phyloP scores from a whole-genome alignment of 2,888 invertebrate genomes.

The Folsomia candida region DNA sequence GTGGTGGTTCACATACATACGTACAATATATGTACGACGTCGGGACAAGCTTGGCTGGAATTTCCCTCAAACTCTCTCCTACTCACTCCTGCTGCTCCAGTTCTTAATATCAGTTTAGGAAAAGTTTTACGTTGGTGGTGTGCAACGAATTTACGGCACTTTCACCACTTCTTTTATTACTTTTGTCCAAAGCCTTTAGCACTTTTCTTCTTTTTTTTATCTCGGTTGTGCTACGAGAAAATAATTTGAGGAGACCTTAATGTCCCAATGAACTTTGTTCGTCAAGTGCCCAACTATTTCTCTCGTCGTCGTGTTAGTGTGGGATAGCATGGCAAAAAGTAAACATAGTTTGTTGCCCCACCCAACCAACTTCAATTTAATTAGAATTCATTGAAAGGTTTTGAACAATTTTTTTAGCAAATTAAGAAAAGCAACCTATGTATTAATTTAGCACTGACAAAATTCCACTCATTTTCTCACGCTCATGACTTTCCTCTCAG shows the following conservation, averaged over 20 bases:
- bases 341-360: background rate
- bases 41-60: too few species aligned
- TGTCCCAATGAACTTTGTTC: background rate
- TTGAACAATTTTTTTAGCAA: too few species aligned
- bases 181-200: conserved; percentile 7
- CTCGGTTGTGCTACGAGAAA: background rate
- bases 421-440: background rate
- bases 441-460: too few species aligned
- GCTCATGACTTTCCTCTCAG: too few species aligned
- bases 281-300: background rate
- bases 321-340: background rate
- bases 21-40: too few species aligned
- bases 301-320: background rate
- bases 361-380: background rate
- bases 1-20: background rate
- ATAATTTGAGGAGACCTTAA: background rate
- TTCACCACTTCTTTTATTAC: conserved; percentile 5
- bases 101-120: background rate
- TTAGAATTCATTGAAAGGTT: background rate
- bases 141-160: background rate
- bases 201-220: background rate
- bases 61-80: too few species aligned
- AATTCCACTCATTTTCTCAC: too few species aligned
- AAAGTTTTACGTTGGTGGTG: background rate
- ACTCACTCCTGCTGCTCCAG: background rate